These are phyloP conservation scores for Ceyx margarethae DNA, from an alignment of 2,113 vertebrate genomes.

Conservation along the genomic window DNA sequence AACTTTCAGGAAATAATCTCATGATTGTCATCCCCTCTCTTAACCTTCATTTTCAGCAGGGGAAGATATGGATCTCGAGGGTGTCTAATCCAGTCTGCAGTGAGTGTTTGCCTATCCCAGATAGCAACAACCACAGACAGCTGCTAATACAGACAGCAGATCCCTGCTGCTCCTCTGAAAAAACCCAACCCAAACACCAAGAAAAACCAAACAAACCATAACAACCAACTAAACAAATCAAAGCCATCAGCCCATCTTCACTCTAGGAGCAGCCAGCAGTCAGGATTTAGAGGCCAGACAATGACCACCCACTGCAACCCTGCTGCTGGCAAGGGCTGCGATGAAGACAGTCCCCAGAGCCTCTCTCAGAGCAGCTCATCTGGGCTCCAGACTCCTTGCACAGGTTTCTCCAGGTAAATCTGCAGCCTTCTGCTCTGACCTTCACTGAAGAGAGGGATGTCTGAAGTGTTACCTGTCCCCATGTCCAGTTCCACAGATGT, in stretches of 20 bases:
- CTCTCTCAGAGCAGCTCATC: neutral
- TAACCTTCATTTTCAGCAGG: neutral
- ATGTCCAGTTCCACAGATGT: neutral
- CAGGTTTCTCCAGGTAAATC: neutral
- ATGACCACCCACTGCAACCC: neutral
- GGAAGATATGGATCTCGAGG: neutral
- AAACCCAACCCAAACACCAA: neutral
- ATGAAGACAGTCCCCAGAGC: neutral
- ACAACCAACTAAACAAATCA: neutral
- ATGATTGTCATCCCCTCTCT: neutral
- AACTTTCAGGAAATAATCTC: neutral
- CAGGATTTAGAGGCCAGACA: neutral
- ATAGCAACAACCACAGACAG: neutral
- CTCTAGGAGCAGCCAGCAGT: neutral
- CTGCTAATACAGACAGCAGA: neutral
- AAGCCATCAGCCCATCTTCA: neutral
- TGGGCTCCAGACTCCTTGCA: neutral
- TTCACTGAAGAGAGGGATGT: neutral
- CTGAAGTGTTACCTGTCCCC: neutral
- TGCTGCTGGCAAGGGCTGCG: fast-evolving
- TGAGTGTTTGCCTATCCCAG: neutral
- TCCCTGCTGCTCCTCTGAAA: neutral
- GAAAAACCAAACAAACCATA: neutral
- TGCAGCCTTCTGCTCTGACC: neutral
- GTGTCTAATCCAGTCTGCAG: neutral